Evolutionary conservation across 2,113 vertebrate species (phyloP), one percentile per base, ranked within the genome.

Genomic region (Acrocephalus kingi): DNA sequence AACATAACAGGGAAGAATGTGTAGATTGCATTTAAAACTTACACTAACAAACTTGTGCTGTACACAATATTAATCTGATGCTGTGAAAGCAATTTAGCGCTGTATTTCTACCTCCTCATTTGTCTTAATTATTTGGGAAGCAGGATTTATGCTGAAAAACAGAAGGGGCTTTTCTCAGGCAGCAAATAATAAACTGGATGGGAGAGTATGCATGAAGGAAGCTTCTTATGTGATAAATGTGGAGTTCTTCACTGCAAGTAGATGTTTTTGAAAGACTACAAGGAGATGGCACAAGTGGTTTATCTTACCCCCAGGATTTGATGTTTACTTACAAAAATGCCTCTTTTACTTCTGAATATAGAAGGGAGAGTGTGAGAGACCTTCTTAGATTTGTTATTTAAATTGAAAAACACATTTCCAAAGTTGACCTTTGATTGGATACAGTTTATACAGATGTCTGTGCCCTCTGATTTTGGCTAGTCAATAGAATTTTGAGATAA

Each of bases 21-120:
- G 89, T 95, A 95, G 75, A 95, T 91, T 14, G 37, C 91, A 93
- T 97, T 96, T 89, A 96, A 97, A 97, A 97, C 87, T 94, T 96
- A 98, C 94, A 97, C 96, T 97, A 98, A 98, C 93, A 91, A 92
- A 89, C 92, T 96, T 95, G 95, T 97, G 96, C 97, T 98, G 92
- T 97, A 97, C 87, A 96, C 97, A 97, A 97, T 92, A 93, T 98
- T 96, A 97, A 97, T 98, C 95, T 92, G 97, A 98, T 98, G 98
- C 98, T 98, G 97, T 98, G 98, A 98, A 98, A 98, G 98, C 96
- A 97, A 97, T 96, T 97, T 98, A 97, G 97, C 97, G 95, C 98
- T 98, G 95, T 98, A 98, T 97, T 97, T 98, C 98, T 98, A 98
- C 98, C 98, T 98, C 98, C 98, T 98, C 97, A 97, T 98, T 97